Percentiles rank a stretch among this genome's conserved stretches.
Evolutionary conservation across 2,888 invertebrate species (phyloP).

Genomic region (Graphium colonna): DNA sequence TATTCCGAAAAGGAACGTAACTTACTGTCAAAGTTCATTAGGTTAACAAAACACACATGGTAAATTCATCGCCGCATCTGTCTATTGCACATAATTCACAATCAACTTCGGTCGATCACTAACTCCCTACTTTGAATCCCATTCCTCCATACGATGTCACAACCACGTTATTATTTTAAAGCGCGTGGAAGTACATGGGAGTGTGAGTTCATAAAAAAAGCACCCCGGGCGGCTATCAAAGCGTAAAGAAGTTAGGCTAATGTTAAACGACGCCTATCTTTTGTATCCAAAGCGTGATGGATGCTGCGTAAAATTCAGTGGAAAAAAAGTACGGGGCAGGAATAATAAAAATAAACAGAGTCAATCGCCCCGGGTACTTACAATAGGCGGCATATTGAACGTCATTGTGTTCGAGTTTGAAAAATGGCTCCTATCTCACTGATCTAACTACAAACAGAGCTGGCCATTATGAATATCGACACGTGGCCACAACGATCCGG

Average conservation of each 20-base stretch:
- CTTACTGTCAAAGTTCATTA: constrained; percentile 74
- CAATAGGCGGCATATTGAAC: constrained; percentile 47
- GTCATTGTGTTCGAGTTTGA: constrained; percentile 57
- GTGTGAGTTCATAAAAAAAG: constrained; percentile 41
- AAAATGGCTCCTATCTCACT: constrained; percentile 55
- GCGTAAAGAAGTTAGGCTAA: constrained; percentile 79
- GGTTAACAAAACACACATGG: constrained; percentile 75
- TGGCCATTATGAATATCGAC: constrained; percentile 63
- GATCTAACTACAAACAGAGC: constrained; percentile 48
- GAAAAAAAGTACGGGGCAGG: constrained; percentile 36
- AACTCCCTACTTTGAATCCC: constrained; percentile 45
- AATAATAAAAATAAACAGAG: constrained; percentile 59
- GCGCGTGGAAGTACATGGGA: constrained; percentile 35
- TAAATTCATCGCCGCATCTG: constrained; percentile 61
- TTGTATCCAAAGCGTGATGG: constrained; percentile 73
- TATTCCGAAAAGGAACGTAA: constrained; percentile 52
- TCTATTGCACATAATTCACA: constrained; percentile 45
- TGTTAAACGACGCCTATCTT: constrained; percentile 77
- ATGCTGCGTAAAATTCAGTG: constrained; percentile 63
- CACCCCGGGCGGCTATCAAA: constrained; percentile 68
- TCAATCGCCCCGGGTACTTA: constrained; percentile 51
- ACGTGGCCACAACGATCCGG: constrained; percentile 27
- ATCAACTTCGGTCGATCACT: constrained; percentile 39
- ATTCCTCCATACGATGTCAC: constrained; percentile 45
- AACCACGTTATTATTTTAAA: constrained; percentile 51